Evolutionary conservation across 2,888 invertebrate species (phyloP).

Genomic region (Pollenia labialis): DNA sequence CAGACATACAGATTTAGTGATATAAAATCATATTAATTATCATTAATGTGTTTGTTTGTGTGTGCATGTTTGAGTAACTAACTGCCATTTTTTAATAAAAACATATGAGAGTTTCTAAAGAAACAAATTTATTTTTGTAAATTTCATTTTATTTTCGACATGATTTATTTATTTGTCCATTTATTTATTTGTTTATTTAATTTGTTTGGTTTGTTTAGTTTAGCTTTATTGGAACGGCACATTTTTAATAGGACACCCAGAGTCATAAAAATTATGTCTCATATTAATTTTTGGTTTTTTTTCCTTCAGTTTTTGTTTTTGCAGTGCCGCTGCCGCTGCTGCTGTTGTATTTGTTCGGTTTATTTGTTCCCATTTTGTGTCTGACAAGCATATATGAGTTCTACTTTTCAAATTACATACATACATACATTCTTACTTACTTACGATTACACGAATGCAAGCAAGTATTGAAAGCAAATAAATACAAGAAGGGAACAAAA

Average conservation of each 20-base stretch:
- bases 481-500: conserved; percentile 42
- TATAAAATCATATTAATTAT: not conserved
- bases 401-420: conserved; percentile 22
- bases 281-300: conserved; percentile 28
- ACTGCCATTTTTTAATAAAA: not conserved
- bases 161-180: conserved; percentile 59
- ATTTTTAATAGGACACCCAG: conserved; percentile 68
- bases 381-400: conserved; percentile 33
- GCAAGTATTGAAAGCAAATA: conserved; percentile 33
- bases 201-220: conserved; percentile 28
- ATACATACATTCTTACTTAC: not conserved
- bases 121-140: conserved; percentile 36
- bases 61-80: not conserved
- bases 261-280: conserved; percentile 60
- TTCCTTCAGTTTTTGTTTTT: not conserved
- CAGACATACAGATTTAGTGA: not conserved
- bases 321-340: not conserved
- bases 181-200: conserved; percentile 19
- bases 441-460: not conserved
- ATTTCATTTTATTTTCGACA: conserved; percentile 35
- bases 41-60: not conserved
- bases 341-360: conserved; percentile 25
- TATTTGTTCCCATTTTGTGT: conserved; percentile 60
- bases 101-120: conserved; percentile 29
- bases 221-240: conserved; percentile 41